A percentile compares a stretch with the other conserved stretches of the same genome.
These are phyloP conservation scores for Caenorhabditis auriculariae DNA, from an alignment of 2,888 invertebrate species.

Conservation along the genomic window DNA sequence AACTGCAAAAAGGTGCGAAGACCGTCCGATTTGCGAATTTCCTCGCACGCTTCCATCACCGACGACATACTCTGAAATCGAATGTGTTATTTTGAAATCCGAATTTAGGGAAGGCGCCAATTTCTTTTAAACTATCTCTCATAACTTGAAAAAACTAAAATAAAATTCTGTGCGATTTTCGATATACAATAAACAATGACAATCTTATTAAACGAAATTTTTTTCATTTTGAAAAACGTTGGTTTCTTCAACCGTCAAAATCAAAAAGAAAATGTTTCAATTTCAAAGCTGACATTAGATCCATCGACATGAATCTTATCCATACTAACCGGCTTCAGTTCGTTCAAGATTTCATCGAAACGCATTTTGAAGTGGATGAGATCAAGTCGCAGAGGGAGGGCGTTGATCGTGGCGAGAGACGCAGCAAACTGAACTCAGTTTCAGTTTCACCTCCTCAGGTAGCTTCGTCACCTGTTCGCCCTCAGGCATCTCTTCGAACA, in stretches of 20 bases:
- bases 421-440: constrained; percentile 74
- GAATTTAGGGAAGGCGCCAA: no score
- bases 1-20: constrained; percentile 87
- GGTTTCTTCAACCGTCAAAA: not conserved
- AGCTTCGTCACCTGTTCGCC: constrained; percentile 75
- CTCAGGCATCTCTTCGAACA: constrained; percentile 71
- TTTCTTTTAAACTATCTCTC: no score
- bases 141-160: no score
- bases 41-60: constrained; percentile 83
- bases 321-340: constrained; percentile 79
- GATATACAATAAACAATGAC: no score
- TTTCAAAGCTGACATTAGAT: not conserved
- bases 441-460: not conserved
- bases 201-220: no score
- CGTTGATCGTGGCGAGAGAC: constrained; percentile 69
- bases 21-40: constrained; percentile 70
- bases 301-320: not conserved
- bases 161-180: no score
- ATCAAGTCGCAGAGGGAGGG: constrained; percentile 73
- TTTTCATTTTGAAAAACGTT: not conserved
- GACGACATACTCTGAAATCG: constrained; percentile 80
- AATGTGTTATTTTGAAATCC: not conserved
- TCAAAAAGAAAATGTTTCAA: not conserved
- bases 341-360: constrained; percentile 82
- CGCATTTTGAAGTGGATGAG: constrained; percentile 86